Base-by-base conservation (phyloP, 1,140 invertebrate genomes). In the Triops cancriformis region DNA sequence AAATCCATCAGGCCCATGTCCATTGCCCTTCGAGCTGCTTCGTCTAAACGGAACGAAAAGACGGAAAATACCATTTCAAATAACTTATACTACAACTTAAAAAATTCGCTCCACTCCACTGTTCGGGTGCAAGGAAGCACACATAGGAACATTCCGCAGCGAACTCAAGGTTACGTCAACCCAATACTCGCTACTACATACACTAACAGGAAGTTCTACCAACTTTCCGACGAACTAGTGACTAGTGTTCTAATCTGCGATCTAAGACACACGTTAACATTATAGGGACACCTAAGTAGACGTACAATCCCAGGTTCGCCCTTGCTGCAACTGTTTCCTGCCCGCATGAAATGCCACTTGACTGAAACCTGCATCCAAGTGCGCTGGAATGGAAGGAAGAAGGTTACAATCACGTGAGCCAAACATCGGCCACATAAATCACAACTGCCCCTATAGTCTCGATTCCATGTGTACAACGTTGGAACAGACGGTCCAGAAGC, bases 1-100 rank as follows among this genome's bases (percentile, higher is more conserved):
- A 88, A 81, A 77, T 87, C 86, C 80, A 86, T 83, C 77, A 85
- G 85, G 78, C 83, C 85, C 77, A 83, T 85, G 82, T 82, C 85
- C 77, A 81, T 81, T 81, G 82, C 81, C 79, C 82, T 81, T 83
- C 76, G 81, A 79, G 81, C 73, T 80, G 78, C 78, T 23, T 82
- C 82, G 73, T 82, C 82, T 82, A 76, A 73, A 82, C 74, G 78
- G 26, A 74, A 76, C 23, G 77, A 26, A 79, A 12, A 78, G 12
- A 78, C n/a, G 23, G 27, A 75, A 41, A 73, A 51, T 43, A 75
- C n/a, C n/a, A 31, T 18, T 28, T 41, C 14, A 77, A 72, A 26
- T 43, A 64, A 78, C 51, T n/a, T 78, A 18, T 26, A 14, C 42
- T 72, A 42, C 18, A 42, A 42, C 12, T n/a, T n/a, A n/a, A 76